Percentiles rank a stretch among this genome's conserved stretches.
Evolutionary conservation across 2,797 vertebrate species (phyloP).

Genomic region (Spheniscus humboldti): DNA sequence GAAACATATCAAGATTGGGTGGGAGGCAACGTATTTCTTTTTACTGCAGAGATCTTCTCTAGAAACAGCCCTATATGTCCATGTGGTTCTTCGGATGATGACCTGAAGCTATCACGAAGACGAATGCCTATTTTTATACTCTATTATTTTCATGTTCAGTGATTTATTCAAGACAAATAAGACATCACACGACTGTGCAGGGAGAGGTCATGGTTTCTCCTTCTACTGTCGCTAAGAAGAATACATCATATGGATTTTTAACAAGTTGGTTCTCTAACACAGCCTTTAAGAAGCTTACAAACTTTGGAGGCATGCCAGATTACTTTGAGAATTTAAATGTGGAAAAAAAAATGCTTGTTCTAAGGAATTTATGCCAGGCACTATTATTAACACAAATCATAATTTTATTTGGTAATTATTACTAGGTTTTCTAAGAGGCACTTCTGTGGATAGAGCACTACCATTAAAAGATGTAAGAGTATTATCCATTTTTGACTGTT

Average conservation of each 20-base stretch:
- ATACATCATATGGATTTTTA: background rate
- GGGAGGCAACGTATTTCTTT: background rate
- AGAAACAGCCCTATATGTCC: background rate
- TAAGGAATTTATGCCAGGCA: background rate
- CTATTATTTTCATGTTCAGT: background rate
- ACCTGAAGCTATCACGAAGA: background rate
- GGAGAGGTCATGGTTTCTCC: background rate
- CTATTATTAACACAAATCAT: background rate
- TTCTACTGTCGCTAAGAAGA: background rate
- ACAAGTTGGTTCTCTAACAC: background rate
- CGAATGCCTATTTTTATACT: background rate
- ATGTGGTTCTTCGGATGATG: background rate
- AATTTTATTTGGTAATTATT: background rate
- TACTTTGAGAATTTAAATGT: background rate
- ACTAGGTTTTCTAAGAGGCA: conserved; percentile 29
- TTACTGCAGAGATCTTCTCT: background rate
- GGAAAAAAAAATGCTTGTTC: background rate
- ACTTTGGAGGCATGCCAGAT: background rate
- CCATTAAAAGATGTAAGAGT: background rate
- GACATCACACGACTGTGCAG: background rate
- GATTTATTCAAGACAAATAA: background rate
- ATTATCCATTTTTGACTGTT: background rate
- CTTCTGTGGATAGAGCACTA: conserved; percentile 7
- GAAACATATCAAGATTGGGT: background rate
- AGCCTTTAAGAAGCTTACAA: background rate